Evolutionary conservation across 1,140 invertebrate species (phyloP).

Genomic region (Formica selysi): DNA sequence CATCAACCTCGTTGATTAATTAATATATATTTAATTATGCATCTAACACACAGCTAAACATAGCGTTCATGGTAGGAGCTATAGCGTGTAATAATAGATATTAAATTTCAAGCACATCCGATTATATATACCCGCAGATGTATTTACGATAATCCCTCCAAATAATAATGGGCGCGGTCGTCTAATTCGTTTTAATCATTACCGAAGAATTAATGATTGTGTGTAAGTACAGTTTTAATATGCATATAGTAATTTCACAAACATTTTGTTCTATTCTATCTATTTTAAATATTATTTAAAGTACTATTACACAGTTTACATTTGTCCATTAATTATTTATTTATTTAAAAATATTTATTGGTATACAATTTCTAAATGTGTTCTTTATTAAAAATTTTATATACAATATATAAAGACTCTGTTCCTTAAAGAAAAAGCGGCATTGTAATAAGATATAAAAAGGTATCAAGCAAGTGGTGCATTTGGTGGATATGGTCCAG

Average conservation of each 20-base stretch:
- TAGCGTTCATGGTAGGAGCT: slow-evolving; percentile 35
- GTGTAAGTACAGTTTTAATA: slow-evolving; percentile 33
- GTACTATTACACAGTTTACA: neutral
- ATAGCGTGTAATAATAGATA: slow-evolving; percentile 57
- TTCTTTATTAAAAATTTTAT: neutral
- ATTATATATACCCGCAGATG: slow-evolving; percentile 57
- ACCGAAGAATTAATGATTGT: slow-evolving; percentile 55
- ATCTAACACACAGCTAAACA: slow-evolving; percentile 58
- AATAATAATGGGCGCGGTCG: slow-evolving; percentile 60
- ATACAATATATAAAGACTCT: neutral
- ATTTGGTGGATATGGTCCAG: neutral
- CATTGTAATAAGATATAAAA: neutral
- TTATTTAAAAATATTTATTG: neutral
- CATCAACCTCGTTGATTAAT: slow-evolving; percentile 46
- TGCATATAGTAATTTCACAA: slow-evolving; percentile 1
- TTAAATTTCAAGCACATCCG: slow-evolving; percentile 65
- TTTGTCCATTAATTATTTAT: neutral
- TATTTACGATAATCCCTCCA: slow-evolving; percentile 61
- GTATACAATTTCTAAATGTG: no score
- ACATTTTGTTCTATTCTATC: neutral
- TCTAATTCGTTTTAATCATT: slow-evolving; percentile 58
- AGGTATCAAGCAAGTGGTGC: neutral
- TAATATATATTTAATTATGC: slow-evolving; percentile 59
- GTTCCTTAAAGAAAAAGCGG: neutral
- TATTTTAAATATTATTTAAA: neutral